Evolutionary conservation across 2,113 vertebrate species (phyloP).

Genomic region (Sisor rabdophorus): DNA sequence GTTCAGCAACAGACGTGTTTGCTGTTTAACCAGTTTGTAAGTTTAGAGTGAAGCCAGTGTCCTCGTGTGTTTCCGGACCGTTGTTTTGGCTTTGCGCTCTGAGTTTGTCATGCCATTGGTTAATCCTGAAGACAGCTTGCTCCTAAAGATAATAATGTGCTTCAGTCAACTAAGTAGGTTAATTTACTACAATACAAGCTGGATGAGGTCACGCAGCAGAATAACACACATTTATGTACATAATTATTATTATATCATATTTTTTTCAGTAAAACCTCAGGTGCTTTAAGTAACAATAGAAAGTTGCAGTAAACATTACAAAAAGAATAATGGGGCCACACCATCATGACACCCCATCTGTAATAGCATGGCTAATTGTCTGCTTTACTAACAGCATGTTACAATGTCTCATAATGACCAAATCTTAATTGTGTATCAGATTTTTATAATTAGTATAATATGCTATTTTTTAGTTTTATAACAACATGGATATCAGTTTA

Average conservation of each 20-base stretch:
- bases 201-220: not conserved
- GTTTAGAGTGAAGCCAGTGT: not conserved
- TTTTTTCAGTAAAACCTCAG: not conserved
- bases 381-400: not conserved
- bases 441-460: not conserved
- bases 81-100: not conserved
- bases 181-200: not conserved
- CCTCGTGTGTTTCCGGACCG: not conserved
- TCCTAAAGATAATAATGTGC: not conserved
- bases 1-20: not conserved
- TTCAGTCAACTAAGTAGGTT: not conserved
- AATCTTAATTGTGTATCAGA: too few species aligned
- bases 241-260: not conserved
- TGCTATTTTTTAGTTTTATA: not conserved
- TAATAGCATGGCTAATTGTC: not conserved
- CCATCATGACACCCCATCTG: not conserved
- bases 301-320: not conserved
- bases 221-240: not conserved
- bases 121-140: conserved; percentile 1
- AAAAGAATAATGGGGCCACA: not conserved
- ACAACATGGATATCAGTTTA: not conserved
- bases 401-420: too few species aligned
- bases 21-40: not conserved
- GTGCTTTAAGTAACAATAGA: not conserved
- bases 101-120: not conserved